These are phyloP conservation scores for Solenopsis fugax DNA, from an alignment of 1,140 invertebrate genomes.

Conservation along the genomic window DNA sequence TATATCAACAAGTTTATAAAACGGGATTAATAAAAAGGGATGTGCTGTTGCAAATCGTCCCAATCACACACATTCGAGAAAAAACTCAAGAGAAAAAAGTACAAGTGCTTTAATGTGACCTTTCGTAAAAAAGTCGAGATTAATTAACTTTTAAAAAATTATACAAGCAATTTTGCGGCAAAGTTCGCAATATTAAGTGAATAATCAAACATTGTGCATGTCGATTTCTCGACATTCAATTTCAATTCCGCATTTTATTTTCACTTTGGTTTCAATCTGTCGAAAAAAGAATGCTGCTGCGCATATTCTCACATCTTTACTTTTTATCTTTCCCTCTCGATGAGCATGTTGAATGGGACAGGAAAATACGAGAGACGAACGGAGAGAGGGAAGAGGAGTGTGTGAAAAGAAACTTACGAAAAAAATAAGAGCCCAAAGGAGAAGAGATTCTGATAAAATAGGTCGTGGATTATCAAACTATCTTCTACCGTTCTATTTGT, in stretches of 20 bases:
- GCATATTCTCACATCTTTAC: constrained; percentile 51
- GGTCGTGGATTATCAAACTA: constrained; percentile 64
- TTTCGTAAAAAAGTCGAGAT: background rate
- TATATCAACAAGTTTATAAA: background rate
- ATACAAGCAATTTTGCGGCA: background rate
- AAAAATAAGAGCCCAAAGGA: constrained; percentile 53
- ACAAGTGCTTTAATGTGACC: background rate
- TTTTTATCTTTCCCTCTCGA: constrained; percentile 69
- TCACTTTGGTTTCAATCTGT: background rate
- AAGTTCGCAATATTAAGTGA: too few species aligned
- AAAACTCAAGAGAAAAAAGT: background rate
- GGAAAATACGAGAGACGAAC: background rate
- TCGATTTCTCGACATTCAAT: background rate
- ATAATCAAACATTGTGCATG: background rate
- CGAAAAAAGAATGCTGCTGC: constrained; percentile 11
- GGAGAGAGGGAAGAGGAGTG: background rate
- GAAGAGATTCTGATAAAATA: constrained; percentile 64
- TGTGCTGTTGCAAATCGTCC: background rate
- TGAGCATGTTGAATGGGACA: constrained; percentile 25
- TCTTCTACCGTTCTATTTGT: constrained; percentile 66
- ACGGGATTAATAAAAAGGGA: background rate
- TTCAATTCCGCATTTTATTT: constrained; percentile 21
- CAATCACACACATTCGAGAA: background rate
- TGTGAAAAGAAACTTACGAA: background rate
- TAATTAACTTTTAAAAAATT: background rate